Evolutionary conservation across 2,888 invertebrate species (phyloP).

Genomic region (Plebejus melissa): DNA sequence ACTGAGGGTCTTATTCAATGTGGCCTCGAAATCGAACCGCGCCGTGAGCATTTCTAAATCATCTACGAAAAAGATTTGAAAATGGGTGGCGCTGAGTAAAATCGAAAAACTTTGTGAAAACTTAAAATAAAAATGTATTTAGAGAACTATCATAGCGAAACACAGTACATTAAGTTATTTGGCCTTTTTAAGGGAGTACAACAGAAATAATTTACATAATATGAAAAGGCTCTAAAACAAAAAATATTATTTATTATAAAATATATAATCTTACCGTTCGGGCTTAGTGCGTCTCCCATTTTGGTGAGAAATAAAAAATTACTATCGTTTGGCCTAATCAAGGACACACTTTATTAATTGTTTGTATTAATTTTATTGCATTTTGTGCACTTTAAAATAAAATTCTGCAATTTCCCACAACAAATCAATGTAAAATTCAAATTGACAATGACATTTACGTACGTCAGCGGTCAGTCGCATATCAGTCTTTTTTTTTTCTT

Average conservation of each 20-base stretch:
- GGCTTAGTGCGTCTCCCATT: slow-evolving; percentile 54
- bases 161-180: neutral
- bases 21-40: slow-evolving; percentile 90
- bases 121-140: neutral
- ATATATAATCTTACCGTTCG: slow-evolving; percentile 39
- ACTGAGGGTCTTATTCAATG: slow-evolving; percentile 89
- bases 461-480: neutral
- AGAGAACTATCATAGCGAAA: neutral
- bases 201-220: neutral
- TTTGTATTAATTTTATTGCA: slow-evolving; percentile 18
- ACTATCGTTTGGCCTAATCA: neutral
- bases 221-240: neutral
- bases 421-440: slow-evolving; percentile 23
- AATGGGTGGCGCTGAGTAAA: neutral
- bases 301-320: slow-evolving; percentile 32
- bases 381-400: neutral
- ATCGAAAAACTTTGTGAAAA: neutral
- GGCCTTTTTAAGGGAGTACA: neutral
- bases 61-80: slow-evolving; percentile 59
- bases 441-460: slow-evolving; percentile 6
- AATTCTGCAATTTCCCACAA: slow-evolving; percentile 22
- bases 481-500: too few relatives aligned
- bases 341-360: neutral
- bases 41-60: slow-evolving; percentile 90
- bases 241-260: slow-evolving; percentile 3